These are phyloP conservation scores for Dasypus novemcinctus DNA, from an alignment of 2,113 vertebrate species.

Conservation along the genomic window DNA sequence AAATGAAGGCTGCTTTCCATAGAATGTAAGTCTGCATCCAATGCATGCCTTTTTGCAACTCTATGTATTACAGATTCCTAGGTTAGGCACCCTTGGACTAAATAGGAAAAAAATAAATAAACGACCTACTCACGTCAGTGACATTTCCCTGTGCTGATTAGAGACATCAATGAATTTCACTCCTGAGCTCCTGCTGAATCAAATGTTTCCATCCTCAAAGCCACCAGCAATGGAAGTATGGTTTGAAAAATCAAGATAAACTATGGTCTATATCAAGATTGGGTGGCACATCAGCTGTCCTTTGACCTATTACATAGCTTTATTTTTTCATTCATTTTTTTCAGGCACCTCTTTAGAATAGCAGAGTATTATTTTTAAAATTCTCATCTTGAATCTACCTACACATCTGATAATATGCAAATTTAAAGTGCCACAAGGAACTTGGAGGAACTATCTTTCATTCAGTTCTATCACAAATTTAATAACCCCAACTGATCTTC, in stretches of 20 bases:
- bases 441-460: constrained; percentile 44
- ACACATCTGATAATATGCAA: constrained; percentile 51
- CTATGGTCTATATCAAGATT: constrained; percentile 1
- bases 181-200: constrained; percentile 33
- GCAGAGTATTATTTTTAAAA: constrained; percentile 18
- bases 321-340: constrained; percentile 37
- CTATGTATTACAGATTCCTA: constrained; percentile 33
- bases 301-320: constrained; percentile 39
- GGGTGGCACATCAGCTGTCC: background rate
- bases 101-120: constrained; percentile 51
- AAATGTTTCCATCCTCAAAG: constrained; percentile 59
- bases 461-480: constrained; percentile 47
- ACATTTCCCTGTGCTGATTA: constrained; percentile 65
- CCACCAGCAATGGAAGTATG: constrained; percentile 27
- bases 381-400: background rate
- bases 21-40: constrained; percentile 20
- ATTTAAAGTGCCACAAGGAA: constrained; percentile 49
- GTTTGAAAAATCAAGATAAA: constrained; percentile 34
- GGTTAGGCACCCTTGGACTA: constrained; percentile 44
- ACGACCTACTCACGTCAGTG: background rate
- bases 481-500: constrained; percentile 52
- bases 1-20: constrained; percentile 43
- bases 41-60: constrained; percentile 46
- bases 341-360: constrained; percentile 34
- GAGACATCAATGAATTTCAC: constrained; percentile 58